Percentiles rank a stretch among this genome's conserved stretches.
Conservation (phyloP, 2,888 invertebrate species). For the Andrena fulva region DNA sequence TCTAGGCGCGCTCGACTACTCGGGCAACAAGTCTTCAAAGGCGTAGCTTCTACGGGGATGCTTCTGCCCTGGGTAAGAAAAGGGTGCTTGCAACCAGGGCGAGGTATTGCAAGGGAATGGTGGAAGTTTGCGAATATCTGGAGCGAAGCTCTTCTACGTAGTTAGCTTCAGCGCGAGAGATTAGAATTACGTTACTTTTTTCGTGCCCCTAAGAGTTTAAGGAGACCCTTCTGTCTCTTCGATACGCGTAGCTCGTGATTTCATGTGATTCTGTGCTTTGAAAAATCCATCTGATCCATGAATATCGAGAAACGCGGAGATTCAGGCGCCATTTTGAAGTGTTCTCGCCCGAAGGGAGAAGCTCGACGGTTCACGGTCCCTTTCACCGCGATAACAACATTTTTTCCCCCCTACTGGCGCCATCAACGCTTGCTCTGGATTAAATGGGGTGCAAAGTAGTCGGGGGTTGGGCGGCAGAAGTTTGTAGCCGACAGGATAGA, state of each 20-base stretch:
- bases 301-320: background rate
- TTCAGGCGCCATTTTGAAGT: background rate
- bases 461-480: slow-evolving; percentile 26
- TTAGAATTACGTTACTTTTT: slow-evolving; percentile 27
- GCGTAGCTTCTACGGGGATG: slow-evolving; percentile 39
- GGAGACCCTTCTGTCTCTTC: background rate
- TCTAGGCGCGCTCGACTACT: background rate
- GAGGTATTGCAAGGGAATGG: slow-evolving; percentile 37
- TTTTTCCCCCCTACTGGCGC: slow-evolving; percentile 11
- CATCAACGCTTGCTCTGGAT: slow-evolving; percentile 38
- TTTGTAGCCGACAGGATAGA: slow-evolving; percentile 53
- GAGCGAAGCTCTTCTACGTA: slow-evolving; percentile 2
- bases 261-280: too few relatives aligned
- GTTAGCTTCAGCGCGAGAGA: slow-evolving; percentile 8
- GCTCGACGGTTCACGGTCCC: background rate
- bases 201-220: slow-evolving; percentile 2
- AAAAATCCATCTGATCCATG: background rate
- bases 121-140: slow-evolving; percentile 40
- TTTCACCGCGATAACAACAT: slow-evolving; percentile 33
- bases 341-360: background rate
- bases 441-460: slow-evolving; percentile 52
- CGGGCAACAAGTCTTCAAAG: slow-evolving; percentile 30
- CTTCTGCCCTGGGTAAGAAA: slow-evolving; percentile 12
- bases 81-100: slow-evolving; percentile 11
- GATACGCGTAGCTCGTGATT: background rate